Conservation (phyloP, 1,140 invertebrate genomes). For the Meloidogyne hapla region DNA sequence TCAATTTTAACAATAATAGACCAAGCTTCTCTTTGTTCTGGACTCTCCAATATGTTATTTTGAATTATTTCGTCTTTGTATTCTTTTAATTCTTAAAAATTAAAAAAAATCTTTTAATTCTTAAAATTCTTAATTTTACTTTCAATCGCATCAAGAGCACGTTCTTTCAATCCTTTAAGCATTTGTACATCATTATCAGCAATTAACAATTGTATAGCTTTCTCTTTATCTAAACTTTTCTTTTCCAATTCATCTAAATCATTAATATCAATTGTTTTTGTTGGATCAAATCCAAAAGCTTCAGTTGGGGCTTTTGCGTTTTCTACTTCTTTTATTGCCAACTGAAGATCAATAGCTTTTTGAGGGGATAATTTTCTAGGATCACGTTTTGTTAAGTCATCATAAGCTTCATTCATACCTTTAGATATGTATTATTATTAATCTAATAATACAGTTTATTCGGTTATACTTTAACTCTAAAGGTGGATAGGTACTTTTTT, state of each 20-base stretch:
- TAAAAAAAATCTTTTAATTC: background rate
- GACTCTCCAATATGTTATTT: background rate
- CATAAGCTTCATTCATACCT: slow-evolving; percentile 1
- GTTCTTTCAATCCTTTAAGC: slow-evolving; percentile 2
- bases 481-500: too few relatives aligned
- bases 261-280: slow-evolving; percentile 3
- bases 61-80: slow-evolving; percentile 1
- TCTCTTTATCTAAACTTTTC: background rate
- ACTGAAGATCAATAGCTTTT: background rate
- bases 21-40: background rate
- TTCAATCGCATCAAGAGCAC: background rate
- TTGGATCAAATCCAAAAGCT: background rate
- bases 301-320: slow-evolving; percentile 5
- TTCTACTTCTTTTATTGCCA: background rate
- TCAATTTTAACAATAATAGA: background rate
- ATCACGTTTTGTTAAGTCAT: background rate
- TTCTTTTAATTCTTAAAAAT: background rate
- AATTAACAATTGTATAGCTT: background rate
- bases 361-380: background rate
- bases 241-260: slow-evolving; percentile 2
- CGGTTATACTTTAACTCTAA: too few relatives aligned
- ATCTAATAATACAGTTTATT: too few relatives aligned
- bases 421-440: too few relatives aligned
- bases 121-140: background rate
- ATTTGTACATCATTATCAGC: background rate